phyloP scores from a whole-genome alignment of 2,888 invertebrate species.

The Lycocerus yunnanus region DNA sequence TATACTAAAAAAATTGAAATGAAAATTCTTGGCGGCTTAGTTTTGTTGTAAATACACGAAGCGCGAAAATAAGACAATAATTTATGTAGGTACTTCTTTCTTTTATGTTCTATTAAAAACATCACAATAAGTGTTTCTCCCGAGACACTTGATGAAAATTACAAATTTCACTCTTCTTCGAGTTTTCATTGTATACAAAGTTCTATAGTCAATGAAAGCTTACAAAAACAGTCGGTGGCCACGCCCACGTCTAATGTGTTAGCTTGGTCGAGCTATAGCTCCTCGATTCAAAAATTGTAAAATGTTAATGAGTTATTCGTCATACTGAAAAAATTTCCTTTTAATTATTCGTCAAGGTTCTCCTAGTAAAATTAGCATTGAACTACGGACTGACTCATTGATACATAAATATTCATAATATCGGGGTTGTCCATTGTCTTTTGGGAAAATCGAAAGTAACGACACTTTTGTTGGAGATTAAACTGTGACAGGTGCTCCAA shows the following conservation, averaged over 20 bases:
- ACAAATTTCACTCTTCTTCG: not conserved
- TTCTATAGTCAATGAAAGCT: not conserved
- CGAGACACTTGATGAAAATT: not conserved
- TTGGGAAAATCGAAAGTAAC: not conserved
- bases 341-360: not conserved
- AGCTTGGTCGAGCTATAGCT: not conserved
- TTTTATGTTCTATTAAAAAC: not conserved
- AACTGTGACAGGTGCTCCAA: not conserved
- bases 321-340: not conserved
- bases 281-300: not conserved
- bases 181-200: not conserved
- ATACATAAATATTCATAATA: not conserved
- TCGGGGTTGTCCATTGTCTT: not conserved
- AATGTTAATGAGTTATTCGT: not conserved
- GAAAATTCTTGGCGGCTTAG: not conserved
- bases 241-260: not conserved
- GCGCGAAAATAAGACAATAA: not conserved
- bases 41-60: not conserved
- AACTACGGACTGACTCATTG: not conserved
- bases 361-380: not conserved
- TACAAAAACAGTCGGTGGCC: not conserved
- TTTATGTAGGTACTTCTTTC: not conserved
- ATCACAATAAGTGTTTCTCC: not conserved
- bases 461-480: not conserved
- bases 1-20: not conserved